These are phyloP conservation scores for Parascotia fuliginaria DNA, from an alignment of 2,888 invertebrate species.

Conservation along the genomic window DNA sequence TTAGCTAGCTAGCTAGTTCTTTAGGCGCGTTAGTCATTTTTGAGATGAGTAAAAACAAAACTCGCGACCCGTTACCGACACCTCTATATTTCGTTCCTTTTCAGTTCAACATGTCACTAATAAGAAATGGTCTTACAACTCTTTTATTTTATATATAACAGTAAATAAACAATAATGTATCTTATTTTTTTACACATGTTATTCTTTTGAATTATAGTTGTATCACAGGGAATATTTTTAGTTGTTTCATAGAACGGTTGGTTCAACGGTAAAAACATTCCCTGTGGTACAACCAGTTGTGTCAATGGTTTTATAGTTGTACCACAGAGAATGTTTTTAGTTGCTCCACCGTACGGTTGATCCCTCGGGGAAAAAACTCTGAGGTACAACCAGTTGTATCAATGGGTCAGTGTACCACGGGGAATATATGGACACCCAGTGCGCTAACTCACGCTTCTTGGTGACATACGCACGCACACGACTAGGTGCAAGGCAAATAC, in stretches of 20 bases:
- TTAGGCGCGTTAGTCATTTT: too few species aligned
- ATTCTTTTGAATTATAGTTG: background rate
- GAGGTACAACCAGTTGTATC: background rate
- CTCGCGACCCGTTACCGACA: background rate
- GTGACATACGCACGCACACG: too few species aligned
- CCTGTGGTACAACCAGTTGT: background rate
- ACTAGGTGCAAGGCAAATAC: too few species aligned
- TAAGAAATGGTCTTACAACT: too few species aligned
- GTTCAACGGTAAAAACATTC: background rate
- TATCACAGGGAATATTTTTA: background rate
- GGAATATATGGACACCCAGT: too few species aligned
- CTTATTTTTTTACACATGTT: background rate
- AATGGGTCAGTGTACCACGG: background rate
- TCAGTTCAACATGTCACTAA: background rate
- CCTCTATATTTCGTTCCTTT: background rate
- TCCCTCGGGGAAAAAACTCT: background rate
- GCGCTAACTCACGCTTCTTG: too few species aligned
- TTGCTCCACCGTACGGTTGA: background rate
- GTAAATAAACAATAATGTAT: background rate
- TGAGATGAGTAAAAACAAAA: too few species aligned
- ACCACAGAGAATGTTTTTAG: background rate
- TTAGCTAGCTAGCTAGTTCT: too few species aligned
- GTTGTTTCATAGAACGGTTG: background rate
- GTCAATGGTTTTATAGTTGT: background rate
- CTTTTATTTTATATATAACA: background rate